Base-by-base conservation (phyloP, 2,888 invertebrate species). In the Drosophila mulleri region DNA sequence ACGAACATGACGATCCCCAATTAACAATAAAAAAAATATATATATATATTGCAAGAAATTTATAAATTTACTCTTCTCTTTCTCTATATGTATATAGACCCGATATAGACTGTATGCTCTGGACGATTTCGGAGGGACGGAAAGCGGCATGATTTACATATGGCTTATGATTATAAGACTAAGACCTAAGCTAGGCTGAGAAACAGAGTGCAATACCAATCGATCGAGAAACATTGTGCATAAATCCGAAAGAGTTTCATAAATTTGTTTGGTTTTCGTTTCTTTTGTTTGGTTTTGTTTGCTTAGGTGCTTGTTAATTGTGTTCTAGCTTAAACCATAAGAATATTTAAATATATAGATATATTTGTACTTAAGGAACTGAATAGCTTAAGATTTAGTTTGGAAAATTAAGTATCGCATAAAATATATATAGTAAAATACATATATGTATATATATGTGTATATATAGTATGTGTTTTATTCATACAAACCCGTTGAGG, bases 401-500 rank as follows among this genome's bases (percentile, higher is more conserved):
- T 39, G 47, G 53, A 29, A 54, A 65, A 72, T 59, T 41, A 70
- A 42, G 47, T 66, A 56, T 59, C 47, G 62, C 44, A 50, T 59
- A 59, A 52, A 68, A 48, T 69, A 59, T 68, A 44, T 64, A 69
- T 65, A 78, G 53, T 63, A 53, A 45, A 60, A 52, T 56, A 72
- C 60, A 57, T 39, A 35, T 53, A 63, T 63, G 69, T 67, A 16
- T 32, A 32, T 53, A 53, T 60, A 41, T 42, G 20, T 56, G 44
- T 39, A 35, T 53, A 63, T 59, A 71, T 65, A 80, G 67, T 78
- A 88, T 88, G 84, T 87, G 82, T 78, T 76, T 88, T 78, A 76
- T 80, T 82, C 88, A 89, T 87, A 87, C 87, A 87, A 87, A 87
- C 89, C 89, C 86, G 86, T 88, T 68, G 69, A 77, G 67, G 78